These are phyloP conservation scores for Metridium senile DNA, from an alignment of 92 coral and sea anemone species.

Conservation along the genomic window DNA sequence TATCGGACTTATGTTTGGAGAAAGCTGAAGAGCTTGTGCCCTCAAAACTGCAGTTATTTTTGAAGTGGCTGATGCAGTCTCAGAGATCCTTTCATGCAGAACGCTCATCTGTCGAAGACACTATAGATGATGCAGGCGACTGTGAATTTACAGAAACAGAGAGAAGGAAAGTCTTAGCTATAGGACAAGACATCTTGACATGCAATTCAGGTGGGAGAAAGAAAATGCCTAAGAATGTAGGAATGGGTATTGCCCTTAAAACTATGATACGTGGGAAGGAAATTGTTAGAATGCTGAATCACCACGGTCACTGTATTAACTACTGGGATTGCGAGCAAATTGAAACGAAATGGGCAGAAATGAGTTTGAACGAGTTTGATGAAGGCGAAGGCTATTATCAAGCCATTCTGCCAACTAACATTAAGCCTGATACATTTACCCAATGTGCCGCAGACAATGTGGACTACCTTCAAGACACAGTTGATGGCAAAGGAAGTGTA, in stretches of 20 bases:
- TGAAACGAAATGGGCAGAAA: constrained; percentile 23
- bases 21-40: constrained; percentile 15
- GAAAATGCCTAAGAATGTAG: constrained; percentile 29
- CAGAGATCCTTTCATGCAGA: constrained; percentile 9
- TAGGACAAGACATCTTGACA: constrained; percentile 9
- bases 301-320: constrained; percentile 18
- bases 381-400: constrained; percentile 22
- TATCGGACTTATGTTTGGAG: constrained; percentile 13
- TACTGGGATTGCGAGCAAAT: constrained; percentile 22
- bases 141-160: neutral
- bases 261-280: constrained; percentile 26
- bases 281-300: constrained; percentile 19
- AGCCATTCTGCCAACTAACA: constrained; percentile 11
- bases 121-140: neutral
- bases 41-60: neutral
- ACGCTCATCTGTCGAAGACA: neutral
- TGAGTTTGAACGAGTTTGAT: neutral
- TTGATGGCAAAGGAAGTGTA: constrained; percentile 11
- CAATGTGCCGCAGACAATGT: constrained; percentile 19
- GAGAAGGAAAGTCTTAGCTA: constrained; percentile 7
- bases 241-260: constrained; percentile 16
- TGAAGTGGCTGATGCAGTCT: constrained; percentile 18
- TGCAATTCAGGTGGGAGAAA: constrained; percentile 14
- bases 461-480: constrained; percentile 16
- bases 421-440: neutral